A percentile compares a stretch with the other conserved stretches of the same genome.
phyloP scores from a whole-genome alignment of 2,888 invertebrate genomes.

The Epinotia brunnichana region DNA sequence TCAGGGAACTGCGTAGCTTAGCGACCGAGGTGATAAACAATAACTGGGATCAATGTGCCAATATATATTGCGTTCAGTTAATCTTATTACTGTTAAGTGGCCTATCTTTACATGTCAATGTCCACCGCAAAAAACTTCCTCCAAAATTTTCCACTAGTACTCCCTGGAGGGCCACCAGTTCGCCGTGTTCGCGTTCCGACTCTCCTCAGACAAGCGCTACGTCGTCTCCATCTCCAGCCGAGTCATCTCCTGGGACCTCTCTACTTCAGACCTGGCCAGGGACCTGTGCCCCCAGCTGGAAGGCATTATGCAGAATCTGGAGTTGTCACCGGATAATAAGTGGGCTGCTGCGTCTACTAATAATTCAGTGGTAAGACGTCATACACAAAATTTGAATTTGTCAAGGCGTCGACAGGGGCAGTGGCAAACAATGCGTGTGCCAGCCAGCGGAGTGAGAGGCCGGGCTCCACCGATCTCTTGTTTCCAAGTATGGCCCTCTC shows the following conservation, averaged over 20 bases:
- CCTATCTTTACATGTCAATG: too few species aligned
- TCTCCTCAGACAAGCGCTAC: conserved; percentile 95
- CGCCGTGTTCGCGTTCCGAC: conserved; percentile 95
- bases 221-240: conserved; percentile 98
- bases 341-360: conserved; percentile 98
- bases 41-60: too few species aligned
- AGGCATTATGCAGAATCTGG: conserved; percentile 97
- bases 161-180: conserved; percentile 99
- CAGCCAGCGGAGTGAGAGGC: too few species aligned
- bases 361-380: conserved; percentile 89
- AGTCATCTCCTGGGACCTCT: conserved; percentile 98
- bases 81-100: too few species aligned
- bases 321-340: conserved; percentile 96
- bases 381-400: background rate
- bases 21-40: too few species aligned
- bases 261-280: conserved; percentile 96
- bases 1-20: too few species aligned
- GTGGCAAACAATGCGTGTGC: too few species aligned
- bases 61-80: too few species aligned
- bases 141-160: conserved; percentile 83
- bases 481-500: too few species aligned
- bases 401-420: too few species aligned
- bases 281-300: conserved; percentile 96
- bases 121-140: too few species aligned
- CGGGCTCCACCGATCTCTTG: too few species aligned